Evolutionary conservation across 1,140 invertebrate genomes (phyloP).

Genomic region (Wiebesia pumilae): DNA sequence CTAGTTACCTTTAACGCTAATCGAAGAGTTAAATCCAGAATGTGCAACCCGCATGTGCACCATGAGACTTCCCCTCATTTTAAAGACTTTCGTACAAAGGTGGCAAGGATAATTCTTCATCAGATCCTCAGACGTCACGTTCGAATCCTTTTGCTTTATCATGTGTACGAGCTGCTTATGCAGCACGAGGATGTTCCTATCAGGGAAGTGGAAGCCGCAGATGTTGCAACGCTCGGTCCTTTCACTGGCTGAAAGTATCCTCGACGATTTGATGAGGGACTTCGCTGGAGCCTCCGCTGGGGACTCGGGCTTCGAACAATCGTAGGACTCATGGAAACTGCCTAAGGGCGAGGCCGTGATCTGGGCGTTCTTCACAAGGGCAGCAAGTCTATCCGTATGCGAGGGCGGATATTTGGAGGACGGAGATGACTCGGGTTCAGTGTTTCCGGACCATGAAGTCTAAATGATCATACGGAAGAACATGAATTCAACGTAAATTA

Average conservation of each 20-base stretch:
- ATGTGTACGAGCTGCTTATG: conserved; percentile 85
- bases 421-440: background rate
- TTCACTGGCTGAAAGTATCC: conserved; percentile 57
- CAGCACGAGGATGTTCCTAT: conserved; percentile 81
- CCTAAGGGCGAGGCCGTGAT: conserved; percentile 39
- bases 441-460: background rate
- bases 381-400: conserved; percentile 37
- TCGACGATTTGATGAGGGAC: conserved; percentile 15
- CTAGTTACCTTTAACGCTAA: background rate
- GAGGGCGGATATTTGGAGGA: background rate
- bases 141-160: conserved; percentile 75
- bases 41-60: conserved; percentile 88
- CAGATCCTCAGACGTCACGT: conserved; percentile 58
- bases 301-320: background rate
- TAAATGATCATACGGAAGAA: background rate
- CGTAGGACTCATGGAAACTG: conserved; percentile 14
- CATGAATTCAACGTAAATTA: background rate
- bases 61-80: conserved; percentile 87
- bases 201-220: conserved; percentile 83
- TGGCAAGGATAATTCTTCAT: conserved; percentile 82
- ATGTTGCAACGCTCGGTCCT: conserved; percentile 79
- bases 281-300: background rate
- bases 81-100: conserved; percentile 85
- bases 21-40: conserved; percentile 71
- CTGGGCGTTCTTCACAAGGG: conserved; percentile 42